Conservation (phyloP, 1,140 invertebrate genomes). For the Antheraea pernyi region DNA sequence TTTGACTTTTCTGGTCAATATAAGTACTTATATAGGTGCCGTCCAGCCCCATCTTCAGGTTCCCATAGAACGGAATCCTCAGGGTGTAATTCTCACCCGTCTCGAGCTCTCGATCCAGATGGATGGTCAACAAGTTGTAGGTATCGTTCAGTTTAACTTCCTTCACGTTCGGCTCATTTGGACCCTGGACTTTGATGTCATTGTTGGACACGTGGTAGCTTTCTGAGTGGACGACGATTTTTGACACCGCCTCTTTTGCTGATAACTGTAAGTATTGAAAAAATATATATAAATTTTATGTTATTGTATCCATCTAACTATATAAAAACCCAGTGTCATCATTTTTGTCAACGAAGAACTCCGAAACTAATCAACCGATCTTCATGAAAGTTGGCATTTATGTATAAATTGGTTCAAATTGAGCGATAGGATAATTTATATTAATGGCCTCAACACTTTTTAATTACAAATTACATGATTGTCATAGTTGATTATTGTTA, state of each 20-base stretch:
- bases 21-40: constrained; percentile 93
- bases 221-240: constrained; percentile 85
- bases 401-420: too few relatives aligned
- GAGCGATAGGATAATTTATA: too few relatives aligned
- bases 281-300: too few relatives aligned
- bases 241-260: constrained; percentile 79
- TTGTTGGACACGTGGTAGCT: constrained; percentile 78
- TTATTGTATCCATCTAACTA: too few relatives aligned
- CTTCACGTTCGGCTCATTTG: constrained; percentile 34
- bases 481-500: too few relatives aligned
- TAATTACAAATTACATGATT: too few relatives aligned
- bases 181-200: constrained; percentile 54
- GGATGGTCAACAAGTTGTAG: constrained; percentile 85
- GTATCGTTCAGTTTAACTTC: constrained; percentile 74
- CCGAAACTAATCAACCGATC: too few relatives aligned
- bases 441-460: too few relatives aligned
- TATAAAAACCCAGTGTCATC: too few relatives aligned
- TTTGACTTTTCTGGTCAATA: constrained; percentile 80
- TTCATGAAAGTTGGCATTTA: too few relatives aligned
- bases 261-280: constrained; percentile 54
- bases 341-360: too few relatives aligned
- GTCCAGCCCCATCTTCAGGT: constrained; percentile 82
- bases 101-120: constrained; percentile 73
- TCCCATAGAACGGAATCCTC: constrained; percentile 83
- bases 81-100: constrained; percentile 82